Evolutionary conservation across 2,797 vertebrate species (phyloP), one percentile per base, ranked within the genome.

Genomic region (Mus spretus): DNA sequence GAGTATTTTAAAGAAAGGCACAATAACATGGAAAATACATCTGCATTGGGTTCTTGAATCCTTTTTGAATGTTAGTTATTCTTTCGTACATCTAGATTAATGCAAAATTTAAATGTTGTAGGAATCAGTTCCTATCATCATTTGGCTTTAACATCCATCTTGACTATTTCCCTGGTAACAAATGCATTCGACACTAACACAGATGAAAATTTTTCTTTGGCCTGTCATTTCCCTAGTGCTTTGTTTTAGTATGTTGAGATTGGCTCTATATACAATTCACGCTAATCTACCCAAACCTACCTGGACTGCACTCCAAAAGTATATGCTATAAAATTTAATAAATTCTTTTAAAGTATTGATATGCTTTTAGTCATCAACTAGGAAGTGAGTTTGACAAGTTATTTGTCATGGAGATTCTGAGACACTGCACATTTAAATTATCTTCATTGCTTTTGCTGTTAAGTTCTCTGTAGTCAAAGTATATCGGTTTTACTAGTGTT

Each of bases 161-260:
- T 78, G 85, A 95, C 53, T 80, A 96, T 96, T 97, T 93, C 34
- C 53, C 55, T 94, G 82, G 65, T 94, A 89, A 94, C 85, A 97
- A 94, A 97, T 95, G 57, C 67, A 93, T 75, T 92, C 88, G 81
- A 94, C 57, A 90, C 72, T 83, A 83, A 83, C 55, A 75, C n/a
- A 95, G 77, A 93, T 96, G 40, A 94, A 84, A 87, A 75, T 80
- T 95, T 91, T 96, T 96, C 53, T 95, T 95, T 95, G 94, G 87
- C 75, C 87, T 95, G 65, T 9, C 44, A 91, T 91, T 97, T 89
- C 77, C 77, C 63, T 26, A 37, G 63, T 59, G 65, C 53, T 97
- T 96, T 96, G 79, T 96, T 97, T 95, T 97, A 92, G 78, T 97
- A 93, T 96, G 44, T 92, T 93, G 55, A 97, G 47, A 91, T 59